Percentiles rank a stretch among this genome's conserved stretches.
phyloP scores from a whole-genome alignment of 2,888 invertebrate species.

The Hirtodrosophila cameraria region DNA sequence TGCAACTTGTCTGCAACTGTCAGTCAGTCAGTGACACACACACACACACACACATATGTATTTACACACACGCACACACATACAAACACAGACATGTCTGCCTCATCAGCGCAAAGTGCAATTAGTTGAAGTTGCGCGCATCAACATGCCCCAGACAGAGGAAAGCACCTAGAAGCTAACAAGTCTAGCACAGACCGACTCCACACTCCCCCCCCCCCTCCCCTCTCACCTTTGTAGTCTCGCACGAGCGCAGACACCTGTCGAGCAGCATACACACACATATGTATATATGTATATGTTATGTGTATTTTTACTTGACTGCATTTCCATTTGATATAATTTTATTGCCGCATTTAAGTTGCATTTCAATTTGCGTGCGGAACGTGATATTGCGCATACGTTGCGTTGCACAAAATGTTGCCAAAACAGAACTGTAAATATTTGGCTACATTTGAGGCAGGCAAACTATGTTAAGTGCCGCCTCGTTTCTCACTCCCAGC shows the following conservation, averaged over 20 bases:
- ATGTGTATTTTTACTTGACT: conserved; percentile 46
- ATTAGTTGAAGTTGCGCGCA: conserved; percentile 79
- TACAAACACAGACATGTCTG: conserved; percentile 50
- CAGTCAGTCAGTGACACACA: conserved; percentile 64
- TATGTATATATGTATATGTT: conserved; percentile 7
- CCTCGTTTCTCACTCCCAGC: not conserved
- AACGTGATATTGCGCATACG: conserved; percentile 64
- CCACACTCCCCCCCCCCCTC: conserved; percentile 1
- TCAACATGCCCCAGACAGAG: conserved; percentile 66
- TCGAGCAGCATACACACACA: conserved; percentile 35
- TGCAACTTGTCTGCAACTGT: conserved; percentile 79
- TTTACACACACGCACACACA: conserved; percentile 7
- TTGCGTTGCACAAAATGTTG: conserved; percentile 38
- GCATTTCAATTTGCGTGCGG: conserved; percentile 70
- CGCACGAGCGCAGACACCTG: conserved; percentile 64
- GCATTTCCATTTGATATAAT: conserved; percentile 70
- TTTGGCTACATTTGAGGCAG: conserved; percentile 53
- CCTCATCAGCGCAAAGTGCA: conserved; percentile 77
- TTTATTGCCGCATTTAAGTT: conserved; percentile 72
- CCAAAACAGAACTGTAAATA: conserved; percentile 70
- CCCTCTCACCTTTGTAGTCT: conserved; percentile 31
- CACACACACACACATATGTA: conserved; percentile 26
- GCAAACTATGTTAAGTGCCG: conserved; percentile 68
- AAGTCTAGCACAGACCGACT: conserved; percentile 56
- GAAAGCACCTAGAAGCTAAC: conserved; percentile 64